phyloP scores from a whole-genome alignment of 2,888 invertebrate genomes.

The Idaea biselata region DNA sequence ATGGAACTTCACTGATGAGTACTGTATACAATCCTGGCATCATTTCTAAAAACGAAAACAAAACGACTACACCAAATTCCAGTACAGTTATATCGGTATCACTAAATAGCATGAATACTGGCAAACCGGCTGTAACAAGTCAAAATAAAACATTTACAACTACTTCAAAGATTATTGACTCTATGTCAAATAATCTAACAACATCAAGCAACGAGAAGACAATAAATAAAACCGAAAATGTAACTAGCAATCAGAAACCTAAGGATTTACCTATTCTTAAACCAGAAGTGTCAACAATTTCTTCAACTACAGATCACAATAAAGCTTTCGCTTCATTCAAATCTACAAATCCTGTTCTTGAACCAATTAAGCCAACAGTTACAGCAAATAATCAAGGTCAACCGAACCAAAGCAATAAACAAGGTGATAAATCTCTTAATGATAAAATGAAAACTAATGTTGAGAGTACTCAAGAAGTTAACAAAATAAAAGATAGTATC shows the following conservation, averaged over 20 bases:
- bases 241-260: not conserved
- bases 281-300: not conserved
- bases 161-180: not conserved
- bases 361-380: conserved; percentile 11
- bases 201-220: not conserved
- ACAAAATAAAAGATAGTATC: not conserved
- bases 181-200: not conserved
- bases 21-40: conserved; percentile 19
- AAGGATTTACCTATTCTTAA: not conserved
- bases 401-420: conserved; percentile 9
- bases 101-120: not conserved
- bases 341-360: conserved; percentile 9
- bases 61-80: conserved; percentile 13
- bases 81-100: not conserved
- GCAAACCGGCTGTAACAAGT: not conserved
- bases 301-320: not conserved
- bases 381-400: conserved; percentile 9
- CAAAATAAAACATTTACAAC: not conserved
- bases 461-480: not conserved
- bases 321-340: conserved; percentile 16
- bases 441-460: conserved; percentile 7
- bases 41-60: conserved; percentile 17
- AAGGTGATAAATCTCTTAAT: conserved; percentile 12
- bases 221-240: not conserved
- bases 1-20: conserved; percentile 29